Conservation (phyloP, 2,113 vertebrate genomes). For the Pomatostomus ruficeps region DNA sequence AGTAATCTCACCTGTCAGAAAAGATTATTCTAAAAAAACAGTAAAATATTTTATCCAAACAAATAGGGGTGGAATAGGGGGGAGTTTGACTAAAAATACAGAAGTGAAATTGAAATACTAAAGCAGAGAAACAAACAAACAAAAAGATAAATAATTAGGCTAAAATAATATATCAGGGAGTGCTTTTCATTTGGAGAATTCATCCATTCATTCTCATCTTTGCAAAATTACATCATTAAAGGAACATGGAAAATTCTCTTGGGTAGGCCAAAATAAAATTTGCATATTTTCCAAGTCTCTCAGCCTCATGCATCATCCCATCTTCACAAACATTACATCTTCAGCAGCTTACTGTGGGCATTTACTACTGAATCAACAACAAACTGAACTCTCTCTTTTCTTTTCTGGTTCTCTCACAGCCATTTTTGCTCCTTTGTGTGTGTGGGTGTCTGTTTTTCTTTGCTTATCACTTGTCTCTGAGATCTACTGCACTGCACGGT, state of each 20-base stretch:
- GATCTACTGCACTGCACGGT: background rate
- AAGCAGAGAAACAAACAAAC: background rate
- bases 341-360: background rate
- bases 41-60: background rate
- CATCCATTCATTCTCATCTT: background rate
- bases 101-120: background rate
- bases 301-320: background rate
- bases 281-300: background rate
- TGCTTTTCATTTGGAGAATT: background rate
- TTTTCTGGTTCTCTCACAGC: background rate
- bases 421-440: background rate
- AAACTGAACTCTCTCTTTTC: background rate
- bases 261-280: background rate
- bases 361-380: background rate
- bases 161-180: background rate
- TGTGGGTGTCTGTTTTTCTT: background rate
- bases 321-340: background rate
- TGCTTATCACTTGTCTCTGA: background rate
- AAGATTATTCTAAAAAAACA: background rate
- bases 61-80: accelerated
- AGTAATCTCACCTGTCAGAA: background rate
- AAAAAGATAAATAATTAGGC: background rate
- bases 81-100: background rate
- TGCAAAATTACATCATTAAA: background rate
- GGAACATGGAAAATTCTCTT: background rate